A percentile compares a stretch with the other conserved stretches of the same genome.
Conservation (phyloP, 2,888 invertebrate genomes). For the Clanis bilineata region DNA sequence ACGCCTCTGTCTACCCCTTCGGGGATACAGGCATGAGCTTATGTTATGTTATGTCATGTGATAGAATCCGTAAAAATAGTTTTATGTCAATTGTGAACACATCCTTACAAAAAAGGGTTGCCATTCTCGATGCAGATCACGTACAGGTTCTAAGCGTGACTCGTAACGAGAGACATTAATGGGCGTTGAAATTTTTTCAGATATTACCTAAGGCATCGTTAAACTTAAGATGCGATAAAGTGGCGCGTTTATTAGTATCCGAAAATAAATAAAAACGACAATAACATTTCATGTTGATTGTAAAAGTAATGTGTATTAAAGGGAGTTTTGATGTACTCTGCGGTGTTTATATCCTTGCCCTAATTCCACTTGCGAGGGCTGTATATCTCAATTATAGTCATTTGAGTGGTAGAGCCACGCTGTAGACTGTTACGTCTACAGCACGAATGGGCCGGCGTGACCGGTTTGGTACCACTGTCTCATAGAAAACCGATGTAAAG, state of each 20-base stretch:
- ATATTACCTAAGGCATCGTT: conserved; percentile 27
- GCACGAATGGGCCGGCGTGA: no score
- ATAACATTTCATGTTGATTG: conserved; percentile 13
- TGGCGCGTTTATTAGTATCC: conserved; percentile 17
- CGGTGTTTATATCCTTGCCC: background rate
- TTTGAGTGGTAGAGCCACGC: no score
- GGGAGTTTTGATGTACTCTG: background rate
- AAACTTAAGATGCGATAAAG: conserved; percentile 20
- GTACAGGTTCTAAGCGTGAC: conserved; percentile 41
- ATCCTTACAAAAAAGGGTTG: conserved; percentile 43
- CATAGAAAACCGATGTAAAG: no score
- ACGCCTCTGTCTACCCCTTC: no score
- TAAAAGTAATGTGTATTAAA: conserved; percentile 12
- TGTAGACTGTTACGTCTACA: no score
- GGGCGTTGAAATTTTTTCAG: conserved; percentile 37
- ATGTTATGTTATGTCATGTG: no score
- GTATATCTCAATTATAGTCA: background rate
- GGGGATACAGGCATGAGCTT: no score
- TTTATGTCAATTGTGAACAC: conserved; percentile 33
- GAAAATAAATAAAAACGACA: conserved; percentile 12
- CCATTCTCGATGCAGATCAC: conserved; percentile 42
- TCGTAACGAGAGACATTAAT: conserved; percentile 50
- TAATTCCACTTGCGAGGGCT: background rate
- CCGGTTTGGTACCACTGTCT: no score
- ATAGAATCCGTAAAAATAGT: no score